These are phyloP conservation scores for Pterostichus madidus DNA, from an alignment of 2,888 invertebrate genomes.

Conservation along the genomic window DNA sequence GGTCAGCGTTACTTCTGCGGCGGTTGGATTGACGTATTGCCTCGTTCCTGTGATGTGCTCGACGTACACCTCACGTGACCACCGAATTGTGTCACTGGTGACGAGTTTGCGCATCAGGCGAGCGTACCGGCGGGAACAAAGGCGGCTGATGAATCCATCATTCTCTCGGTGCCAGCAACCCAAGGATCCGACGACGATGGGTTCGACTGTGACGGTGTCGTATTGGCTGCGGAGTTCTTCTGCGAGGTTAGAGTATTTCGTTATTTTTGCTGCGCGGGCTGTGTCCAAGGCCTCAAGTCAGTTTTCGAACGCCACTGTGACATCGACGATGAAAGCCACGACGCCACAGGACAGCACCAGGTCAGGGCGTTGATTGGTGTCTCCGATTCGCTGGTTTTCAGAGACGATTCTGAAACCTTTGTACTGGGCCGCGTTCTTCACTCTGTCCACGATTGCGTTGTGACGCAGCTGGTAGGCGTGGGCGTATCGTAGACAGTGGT, in stretches of 20 bases:
- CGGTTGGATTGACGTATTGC: constrained; percentile 16
- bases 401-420: background rate
- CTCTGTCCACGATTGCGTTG: constrained; percentile 66
- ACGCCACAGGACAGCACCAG: constrained; percentile 69
- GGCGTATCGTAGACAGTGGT: constrained; percentile 72
- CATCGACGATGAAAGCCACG: no score
- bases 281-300: constrained; percentile 68
- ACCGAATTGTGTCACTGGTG: no score
- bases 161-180: no score
- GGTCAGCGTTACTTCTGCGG: background rate
- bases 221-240: no score
- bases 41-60: constrained; percentile 71
- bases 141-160: no score
- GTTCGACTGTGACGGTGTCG: no score
- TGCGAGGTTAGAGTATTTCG: no score
- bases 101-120: no score
- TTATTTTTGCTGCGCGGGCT: constrained; percentile 69
- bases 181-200: no score
- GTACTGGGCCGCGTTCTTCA: no score
- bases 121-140: no score
- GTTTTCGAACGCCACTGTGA: constrained; percentile 73
- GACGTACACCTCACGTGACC: constrained; percentile 73
- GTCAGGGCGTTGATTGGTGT: constrained; percentile 69
- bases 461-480: constrained; percentile 71
- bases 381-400: constrained; percentile 67